These are phyloP conservation scores for Heliconius eleuchia DNA, from an alignment of 1,140 invertebrate genomes.

Conservation along the genomic window DNA sequence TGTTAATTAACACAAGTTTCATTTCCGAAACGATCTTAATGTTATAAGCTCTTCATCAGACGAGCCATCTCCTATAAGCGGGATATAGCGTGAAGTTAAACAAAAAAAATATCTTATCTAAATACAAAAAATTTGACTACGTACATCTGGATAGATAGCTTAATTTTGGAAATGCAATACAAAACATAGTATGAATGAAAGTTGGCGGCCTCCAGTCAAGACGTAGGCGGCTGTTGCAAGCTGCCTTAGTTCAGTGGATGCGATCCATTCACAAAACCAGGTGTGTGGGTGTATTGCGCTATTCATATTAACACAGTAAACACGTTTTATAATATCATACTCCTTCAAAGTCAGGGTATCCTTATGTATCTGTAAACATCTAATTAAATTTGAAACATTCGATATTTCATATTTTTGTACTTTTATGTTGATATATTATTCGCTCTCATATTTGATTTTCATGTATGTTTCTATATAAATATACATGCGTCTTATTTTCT, in stretches of 20 bases:
- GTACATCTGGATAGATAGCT: slow-evolving; percentile 20
- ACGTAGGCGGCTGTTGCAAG: slow-evolving; percentile 76
- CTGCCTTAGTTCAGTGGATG: slow-evolving; percentile 49
- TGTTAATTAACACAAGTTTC: too few species aligned
- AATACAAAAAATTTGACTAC: background rate
- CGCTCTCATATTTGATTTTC: too few species aligned
- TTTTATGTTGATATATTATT: too few species aligned
- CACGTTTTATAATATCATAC: slow-evolving; percentile 29
- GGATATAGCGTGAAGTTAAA: too few species aligned
- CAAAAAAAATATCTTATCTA: background rate
- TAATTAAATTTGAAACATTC: background rate
- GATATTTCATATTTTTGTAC: background rate
- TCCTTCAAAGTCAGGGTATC: slow-evolving; percentile 24
- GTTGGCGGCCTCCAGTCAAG: slow-evolving; percentile 69
- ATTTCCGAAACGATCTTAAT: too few species aligned
- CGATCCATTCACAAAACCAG: slow-evolving; percentile 73
- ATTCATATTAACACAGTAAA: slow-evolving; percentile 37
- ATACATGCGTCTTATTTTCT: background rate
- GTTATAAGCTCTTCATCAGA: too few species aligned
- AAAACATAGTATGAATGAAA: slow-evolving; percentile 71
- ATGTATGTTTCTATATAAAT: background rate
- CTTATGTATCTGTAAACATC: background rate
- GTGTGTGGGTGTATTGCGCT: slow-evolving; percentile 58
- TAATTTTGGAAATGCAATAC: slow-evolving; percentile 39
- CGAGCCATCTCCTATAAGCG: too few species aligned